Base-by-base conservation (phyloP, 1,140 invertebrate genomes). In the Hesperophylax magnus region DNA sequence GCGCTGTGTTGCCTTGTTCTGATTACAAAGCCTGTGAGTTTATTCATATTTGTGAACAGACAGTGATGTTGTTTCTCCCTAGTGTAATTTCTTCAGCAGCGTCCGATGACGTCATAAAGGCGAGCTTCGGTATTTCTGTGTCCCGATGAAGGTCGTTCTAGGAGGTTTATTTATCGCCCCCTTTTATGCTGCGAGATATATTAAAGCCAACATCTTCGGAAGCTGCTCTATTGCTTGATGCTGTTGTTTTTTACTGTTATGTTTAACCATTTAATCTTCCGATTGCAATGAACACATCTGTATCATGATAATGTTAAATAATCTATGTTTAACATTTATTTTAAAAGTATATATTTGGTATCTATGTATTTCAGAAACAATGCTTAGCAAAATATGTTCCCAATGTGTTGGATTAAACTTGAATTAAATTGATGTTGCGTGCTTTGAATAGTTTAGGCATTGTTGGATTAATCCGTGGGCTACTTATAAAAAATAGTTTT, bases 41-140 rank as follows among this genome's bases (percentile, higher is more conserved):
- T 74, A 54, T 53, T 67, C 47, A 56, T 74, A 22, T 22, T 67
- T 74, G 24, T 54, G 53, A 24, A 56, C 47, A 15, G 54, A 74
- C 71, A 53, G 22, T 53, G 71, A 22, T 69, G 34, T 74, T 74
- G 56, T 74, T 56, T 27, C 39, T 47, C 20, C 71, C 52, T 27
- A 31, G 52, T 17, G 22, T 74, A 56, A 74, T 74, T 74, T 56
- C 52, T 54, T 15, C 9, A 22, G 11, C 27, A 76, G 72, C 54
- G 72, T 56, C 22, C 71, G 52, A 54, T 74, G 24, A 34, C n/a
- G 47, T 58, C 27, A 76, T 76, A 76, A 76, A 76, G 72, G 56
- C 71, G 71, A 74, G 53, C 47, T 76, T 60, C 54, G 54, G 72
- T 34, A 76, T 76, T 76, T 60, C 56, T 60, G 24, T 60, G 47